Evolutionary conservation across 2,113 vertebrate species (phyloP).

Genomic region (Trematomus loennbergii): DNA sequence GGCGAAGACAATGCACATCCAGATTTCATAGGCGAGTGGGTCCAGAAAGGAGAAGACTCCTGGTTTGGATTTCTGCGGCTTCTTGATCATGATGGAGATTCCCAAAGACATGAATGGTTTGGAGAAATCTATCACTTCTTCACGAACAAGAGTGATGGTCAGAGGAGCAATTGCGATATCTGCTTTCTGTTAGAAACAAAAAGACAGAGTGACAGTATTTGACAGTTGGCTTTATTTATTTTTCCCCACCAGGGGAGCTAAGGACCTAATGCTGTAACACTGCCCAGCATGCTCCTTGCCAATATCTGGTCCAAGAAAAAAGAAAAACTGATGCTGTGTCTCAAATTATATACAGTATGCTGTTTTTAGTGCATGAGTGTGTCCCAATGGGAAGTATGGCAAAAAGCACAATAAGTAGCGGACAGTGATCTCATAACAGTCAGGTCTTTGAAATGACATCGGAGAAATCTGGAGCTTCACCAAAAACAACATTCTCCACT

Average conservation of each 20-base stretch:
- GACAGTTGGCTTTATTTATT: neutral
- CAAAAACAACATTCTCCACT: neutral
- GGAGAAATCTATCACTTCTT: constrained; percentile 99
- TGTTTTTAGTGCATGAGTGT: too few relatives aligned
- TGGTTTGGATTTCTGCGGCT: constrained; percentile 98
- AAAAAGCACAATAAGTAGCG: too few relatives aligned
- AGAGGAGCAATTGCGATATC: constrained; percentile 96
- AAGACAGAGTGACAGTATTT: constrained; percentile 16
- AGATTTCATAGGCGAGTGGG: constrained; percentile 98
- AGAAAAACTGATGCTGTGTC: too few relatives aligned
- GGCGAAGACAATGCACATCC: constrained; percentile 99
- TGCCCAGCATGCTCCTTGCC: too few relatives aligned
- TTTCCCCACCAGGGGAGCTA: too few relatives aligned
- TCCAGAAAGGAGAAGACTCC: constrained; percentile 99
- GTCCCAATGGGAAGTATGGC: too few relatives aligned
- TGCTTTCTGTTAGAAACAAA: constrained; percentile 88
- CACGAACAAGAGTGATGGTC: constrained; percentile 96
- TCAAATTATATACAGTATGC: too few relatives aligned
- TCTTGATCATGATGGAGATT: constrained; percentile 99
- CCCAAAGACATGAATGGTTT: constrained; percentile 99
- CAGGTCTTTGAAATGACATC: neutral
- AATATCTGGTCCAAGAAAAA: too few relatives aligned
- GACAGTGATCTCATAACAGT: too few relatives aligned
- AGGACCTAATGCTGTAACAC: too few relatives aligned
- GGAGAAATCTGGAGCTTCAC: neutral